Evolutionary conservation across 64 coral and sea anemone species (phyloP).

Genomic region (Montipora capricornis): DNA sequence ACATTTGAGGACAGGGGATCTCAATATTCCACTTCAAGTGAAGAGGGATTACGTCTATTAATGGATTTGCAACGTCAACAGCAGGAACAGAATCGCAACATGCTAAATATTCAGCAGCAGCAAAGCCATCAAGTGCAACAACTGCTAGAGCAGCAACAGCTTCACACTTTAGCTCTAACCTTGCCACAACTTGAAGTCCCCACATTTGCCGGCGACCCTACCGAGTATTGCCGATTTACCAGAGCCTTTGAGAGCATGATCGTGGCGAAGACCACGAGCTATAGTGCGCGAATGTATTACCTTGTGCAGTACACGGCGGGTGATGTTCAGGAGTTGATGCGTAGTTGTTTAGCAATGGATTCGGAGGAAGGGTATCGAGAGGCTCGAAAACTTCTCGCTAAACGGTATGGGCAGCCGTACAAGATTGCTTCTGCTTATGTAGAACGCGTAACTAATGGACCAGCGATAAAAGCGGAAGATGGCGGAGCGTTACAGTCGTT

Average conservation of each 20-base stretch:
- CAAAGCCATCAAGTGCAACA: too few species aligned
- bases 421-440: not conserved
- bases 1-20: too few species aligned
- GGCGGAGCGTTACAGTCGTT: not conserved
- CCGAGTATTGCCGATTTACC: slow-evolving; percentile 53
- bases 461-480: not conserved
- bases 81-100: not conserved
- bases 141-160: not conserved
- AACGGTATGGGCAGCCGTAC: not conserved
- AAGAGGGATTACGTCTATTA: not conserved
- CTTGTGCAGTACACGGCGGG: not conserved
- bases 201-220: slow-evolving; percentile 25
- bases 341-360: slow-evolving; percentile 60
- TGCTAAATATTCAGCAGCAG: not conserved
- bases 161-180: not conserved
- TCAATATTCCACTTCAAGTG: too few species aligned
- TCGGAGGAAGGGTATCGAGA: slow-evolving; percentile 5
- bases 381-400: not conserved
- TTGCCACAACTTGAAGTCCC: slow-evolving; percentile 51
- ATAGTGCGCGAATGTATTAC: slow-evolving; percentile 70
- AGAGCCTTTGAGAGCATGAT: slow-evolving; percentile 61
- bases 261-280: slow-evolving; percentile 50
- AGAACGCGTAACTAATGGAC: not conserved
- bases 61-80: not conserved
- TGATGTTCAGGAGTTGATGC: slow-evolving; percentile 22